A percentile compares a stretch with the other conserved stretches of the same genome.
phyloP scores from a whole-genome alignment of 2,113 vertebrate genomes.

The Brachyhypopomus occidentalis region DNA sequence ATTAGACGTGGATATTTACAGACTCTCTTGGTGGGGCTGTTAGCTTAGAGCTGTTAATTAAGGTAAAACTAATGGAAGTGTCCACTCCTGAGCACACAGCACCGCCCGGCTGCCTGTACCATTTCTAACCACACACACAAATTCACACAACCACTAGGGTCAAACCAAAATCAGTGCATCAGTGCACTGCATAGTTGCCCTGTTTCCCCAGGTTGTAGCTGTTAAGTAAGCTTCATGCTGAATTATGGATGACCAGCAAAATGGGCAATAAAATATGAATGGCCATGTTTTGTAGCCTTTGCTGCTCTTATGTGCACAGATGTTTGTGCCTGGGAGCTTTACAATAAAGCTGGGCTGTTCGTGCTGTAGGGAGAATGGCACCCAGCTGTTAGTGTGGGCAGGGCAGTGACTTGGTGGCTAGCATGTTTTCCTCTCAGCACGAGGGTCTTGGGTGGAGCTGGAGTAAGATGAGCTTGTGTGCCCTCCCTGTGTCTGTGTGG shows the following conservation, averaged over 20 bases:
- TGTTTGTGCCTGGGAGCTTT: conserved; percentile 30
- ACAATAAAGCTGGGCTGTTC: conserved; percentile 48
- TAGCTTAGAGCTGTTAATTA: conserved; percentile 38
- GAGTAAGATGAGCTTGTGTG: too few species aligned
- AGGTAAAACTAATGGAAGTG: conserved; percentile 32
- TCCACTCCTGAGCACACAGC: conserved; percentile 27
- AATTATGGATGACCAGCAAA: conserved; percentile 60
- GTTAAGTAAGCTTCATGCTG: conserved; percentile 50
- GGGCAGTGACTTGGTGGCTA: too few species aligned
- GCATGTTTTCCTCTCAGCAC: too few species aligned
- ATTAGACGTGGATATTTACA: conserved; percentile 20
- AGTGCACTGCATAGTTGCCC: conserved; percentile 51
- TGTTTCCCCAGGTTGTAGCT: conserved; percentile 45
- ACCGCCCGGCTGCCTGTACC: conserved; percentile 19
- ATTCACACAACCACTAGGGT: conserved; percentile 27
- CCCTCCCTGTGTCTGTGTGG: background rate
- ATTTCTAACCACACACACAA: conserved; percentile 45
- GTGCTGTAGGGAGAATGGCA: conserved; percentile 26
- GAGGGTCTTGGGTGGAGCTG: too few species aligned
- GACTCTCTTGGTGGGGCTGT: conserved; percentile 21
- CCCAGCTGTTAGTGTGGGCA: conserved; percentile 5
- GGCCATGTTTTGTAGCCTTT: conserved; percentile 54
- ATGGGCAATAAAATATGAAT: conserved; percentile 60
- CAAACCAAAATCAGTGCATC: conserved; percentile 47
- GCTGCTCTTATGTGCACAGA: conserved; percentile 42